Base-by-base conservation (phyloP, 35 echinoderm and acorn worm species). In the Apostichopus californicus region DNA sequence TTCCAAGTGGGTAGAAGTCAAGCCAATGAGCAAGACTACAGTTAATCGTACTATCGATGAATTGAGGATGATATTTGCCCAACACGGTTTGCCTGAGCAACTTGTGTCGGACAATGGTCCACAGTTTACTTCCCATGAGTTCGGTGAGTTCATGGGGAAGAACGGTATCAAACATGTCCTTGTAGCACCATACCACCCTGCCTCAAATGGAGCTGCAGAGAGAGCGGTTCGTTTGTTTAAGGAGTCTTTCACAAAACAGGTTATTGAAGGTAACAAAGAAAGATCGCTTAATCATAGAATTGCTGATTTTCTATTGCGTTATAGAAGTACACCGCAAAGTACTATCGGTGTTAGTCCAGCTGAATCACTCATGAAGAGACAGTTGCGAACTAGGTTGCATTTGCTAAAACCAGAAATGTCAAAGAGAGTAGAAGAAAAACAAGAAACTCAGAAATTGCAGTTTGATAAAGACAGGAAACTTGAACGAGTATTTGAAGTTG, bases 81-180 rank as follows among this genome's bases (percentile, higher is more conserved):
- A 87, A 9, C 82, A 87, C 78, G 86, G 92, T 9, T 87, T 93
- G 55, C 92, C 86, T 34, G 91, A 92, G 63, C 59, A 91, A 26
- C 73, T 97, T 46, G 96, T 97, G 18, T 89, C 81, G n/a, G 92
- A 98, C 68, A 98, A 94, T 75, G 94, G 92, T 15, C 88, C 55
- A 26, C 87, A 77, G 4, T 97, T 95, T 80, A 93, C 79, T 17
- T 92, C 91, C 63, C 60, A 73, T 6, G 96, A 93, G 81, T 93
- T 97, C 73, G 5, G 8, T 15, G 57, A 56, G 70, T 94, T 94
- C 46, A 46, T 90, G 55, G 81, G 61, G 12, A 75, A 54, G 77
- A 90, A 94, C 54, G 86, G 73, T 55, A 82, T 94, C 21, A 28
- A 65, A 23, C 85, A 93, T 66, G 52, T 80, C 15, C n/a, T n/a